Evolutionary conservation across 2,888 invertebrate genomes (phyloP), one percentile per base, ranked within the genome.

Genomic region (Aphidoletes aphidimyza): DNA sequence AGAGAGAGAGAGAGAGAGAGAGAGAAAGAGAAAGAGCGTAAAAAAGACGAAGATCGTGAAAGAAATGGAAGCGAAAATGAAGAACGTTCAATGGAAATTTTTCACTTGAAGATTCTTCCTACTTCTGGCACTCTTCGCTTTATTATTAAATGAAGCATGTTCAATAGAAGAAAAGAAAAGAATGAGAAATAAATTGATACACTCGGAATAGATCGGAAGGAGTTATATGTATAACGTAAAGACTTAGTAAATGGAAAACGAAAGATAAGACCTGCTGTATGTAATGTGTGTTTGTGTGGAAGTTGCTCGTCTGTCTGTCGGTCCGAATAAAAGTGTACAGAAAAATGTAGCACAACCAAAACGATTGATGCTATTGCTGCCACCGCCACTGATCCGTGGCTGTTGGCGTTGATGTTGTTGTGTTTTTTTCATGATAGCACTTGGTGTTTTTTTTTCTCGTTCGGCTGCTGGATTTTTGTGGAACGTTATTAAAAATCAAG

Each of bases 131-230:
- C 81, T 37, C 37, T 81, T 36, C n/a, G 37, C 17, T 37, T 81
- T 81, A 37, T 81, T 81, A 81, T 81, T 37, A 81, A 81, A 81
- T 81, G 81, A 81, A 37, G 81, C 81, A 81, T 78, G 78, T 37
- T 37, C 81, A 81, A 22, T 36, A 2, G 36, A 81, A 37, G 37
- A 36, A 37, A 81, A 37, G 37, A 37, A 81, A 69, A 37, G 81
- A 37, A 81, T 37, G 81, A 37, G 81, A 81, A 81, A 37, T 37
- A 81, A 81, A 81, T 81, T 81, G 81, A 81, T 81, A 81, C 81
- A 81, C 81, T 37, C 37, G 37, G 37, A 81, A 81, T 81, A 81
- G 36, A 37, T 81, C 37, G 37, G 37, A 81, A 81, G 81, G 37
- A 37, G 81, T 81, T 81, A 37, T 22, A 81, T 81, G 81, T 37